phyloP scores from a whole-genome alignment of 2,113 vertebrate species.

The Phrynocephalus versicolor region DNA sequence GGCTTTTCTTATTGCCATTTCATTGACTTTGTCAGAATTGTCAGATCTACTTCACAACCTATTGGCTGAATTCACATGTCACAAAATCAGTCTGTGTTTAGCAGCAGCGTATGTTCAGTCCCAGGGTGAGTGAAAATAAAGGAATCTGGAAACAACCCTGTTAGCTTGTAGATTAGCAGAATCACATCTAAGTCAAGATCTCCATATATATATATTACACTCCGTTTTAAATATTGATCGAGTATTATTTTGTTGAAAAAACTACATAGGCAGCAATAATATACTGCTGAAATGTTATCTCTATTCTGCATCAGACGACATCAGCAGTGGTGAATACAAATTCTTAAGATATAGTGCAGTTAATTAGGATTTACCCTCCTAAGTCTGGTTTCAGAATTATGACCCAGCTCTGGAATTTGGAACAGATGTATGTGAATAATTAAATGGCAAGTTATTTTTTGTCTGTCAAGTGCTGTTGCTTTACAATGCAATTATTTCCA shows the following conservation, averaged over 20 bases:
- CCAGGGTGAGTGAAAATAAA: too few species aligned
- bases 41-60: neutral
- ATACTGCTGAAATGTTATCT: neutral
- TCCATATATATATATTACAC: rapidly evolving
- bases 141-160: neutral
- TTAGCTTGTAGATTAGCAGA: neutral
- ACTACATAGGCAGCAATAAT: neutral
- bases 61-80: neutral
- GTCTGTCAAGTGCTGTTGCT: neutral
- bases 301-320: neutral
- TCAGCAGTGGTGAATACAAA: neutral
- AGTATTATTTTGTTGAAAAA: neutral
- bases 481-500: slow-evolving; percentile 4
- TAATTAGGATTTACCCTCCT: neutral
- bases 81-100: neutral
- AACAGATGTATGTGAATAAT: slow-evolving; percentile 1
- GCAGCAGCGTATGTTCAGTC: neutral
- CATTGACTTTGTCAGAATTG: too few species aligned
- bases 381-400: neutral
- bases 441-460: slow-evolving; percentile 3
- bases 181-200: neutral
- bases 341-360: neutral
- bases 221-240: neutral
- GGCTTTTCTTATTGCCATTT: neutral
- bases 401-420: slow-evolving; percentile 3